These are phyloP conservation scores for Typhlomys cinereus DNA, from an alignment of 2,113 vertebrate species.

Conservation along the genomic window DNA sequence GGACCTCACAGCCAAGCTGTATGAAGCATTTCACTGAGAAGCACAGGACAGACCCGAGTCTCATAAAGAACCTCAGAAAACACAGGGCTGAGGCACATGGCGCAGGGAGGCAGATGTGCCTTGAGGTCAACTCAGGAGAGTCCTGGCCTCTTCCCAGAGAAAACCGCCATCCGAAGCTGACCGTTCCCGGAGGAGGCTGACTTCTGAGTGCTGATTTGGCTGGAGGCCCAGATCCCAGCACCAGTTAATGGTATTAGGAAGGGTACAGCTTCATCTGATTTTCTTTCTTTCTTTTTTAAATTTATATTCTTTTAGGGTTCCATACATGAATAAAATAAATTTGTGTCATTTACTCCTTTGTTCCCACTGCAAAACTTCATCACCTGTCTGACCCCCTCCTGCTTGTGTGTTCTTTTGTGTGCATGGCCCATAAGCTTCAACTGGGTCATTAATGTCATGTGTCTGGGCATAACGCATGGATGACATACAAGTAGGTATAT, in stretches of 20 bases:
- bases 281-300: no score
- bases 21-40: background rate
- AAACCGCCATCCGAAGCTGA: background rate
- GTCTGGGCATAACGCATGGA: no score
- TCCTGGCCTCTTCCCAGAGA: background rate
- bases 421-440: no score
- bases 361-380: no score
- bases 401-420: no score
- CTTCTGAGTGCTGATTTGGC: slow-evolving; percentile 39
- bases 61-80: background rate
- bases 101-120: background rate
- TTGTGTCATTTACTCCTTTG: no score
- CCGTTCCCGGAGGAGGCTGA: slow-evolving; percentile 12
- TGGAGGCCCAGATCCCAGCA: background rate
- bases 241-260: background rate
- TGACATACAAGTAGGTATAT: no score
- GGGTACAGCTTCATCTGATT: background rate
- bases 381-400: no score
- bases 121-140: background rate
- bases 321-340: no score
- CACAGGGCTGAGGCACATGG: background rate
- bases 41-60: background rate
- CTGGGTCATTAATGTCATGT: no score
- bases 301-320: no score
- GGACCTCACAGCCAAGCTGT: background rate